phyloP scores from a whole-genome alignment of 2,888 invertebrate species.

The Meganola albula region DNA sequence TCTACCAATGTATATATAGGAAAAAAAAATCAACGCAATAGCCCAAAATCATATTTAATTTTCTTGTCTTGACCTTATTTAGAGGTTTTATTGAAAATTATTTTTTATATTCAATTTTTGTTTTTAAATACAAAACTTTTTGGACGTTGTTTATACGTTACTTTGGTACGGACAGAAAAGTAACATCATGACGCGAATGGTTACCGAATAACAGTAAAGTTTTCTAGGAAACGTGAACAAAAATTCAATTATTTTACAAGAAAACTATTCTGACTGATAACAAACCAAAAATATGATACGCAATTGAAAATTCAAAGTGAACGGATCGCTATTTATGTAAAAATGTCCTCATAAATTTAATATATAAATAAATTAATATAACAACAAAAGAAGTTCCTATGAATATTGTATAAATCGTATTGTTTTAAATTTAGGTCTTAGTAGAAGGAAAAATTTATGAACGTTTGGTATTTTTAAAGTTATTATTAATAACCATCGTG shows the following conservation, averaged over 20 bases:
- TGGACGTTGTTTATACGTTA: conserved; percentile 47
- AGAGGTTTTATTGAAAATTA: conserved; percentile 38
- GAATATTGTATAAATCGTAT: conserved; percentile 77
- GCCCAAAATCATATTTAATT: conserved; percentile 70
- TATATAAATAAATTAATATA: conserved; percentile 76
- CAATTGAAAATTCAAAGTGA: conserved; percentile 60
- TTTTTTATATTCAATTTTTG: conserved; percentile 38
- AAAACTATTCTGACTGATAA: conserved; percentile 46
- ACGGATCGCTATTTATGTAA: conserved; percentile 77
- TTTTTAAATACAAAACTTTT: conserved; percentile 67
- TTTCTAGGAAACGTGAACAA: conserved; percentile 69
- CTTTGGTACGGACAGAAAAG: conserved; percentile 61
- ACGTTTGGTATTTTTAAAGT: conserved; percentile 76
- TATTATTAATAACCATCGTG: conserved; percentile 66
- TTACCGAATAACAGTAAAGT: conserved; percentile 58
- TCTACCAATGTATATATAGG: conserved; percentile 54
- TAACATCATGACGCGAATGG: conserved; percentile 52
- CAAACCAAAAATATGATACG: conserved; percentile 40
- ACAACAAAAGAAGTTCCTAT: conserved; percentile 78
- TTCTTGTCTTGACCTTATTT: conserved; percentile 51
- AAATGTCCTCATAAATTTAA: conserved; percentile 72
- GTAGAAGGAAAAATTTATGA: conserved; percentile 75
- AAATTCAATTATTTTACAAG: conserved; percentile 48
- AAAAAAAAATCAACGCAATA: conserved; percentile 72
- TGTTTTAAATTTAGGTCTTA: conserved; percentile 77